phyloP scores from a whole-genome alignment of 2,797 vertebrate genomes.

The Paratrypauchen microcephalus region DNA sequence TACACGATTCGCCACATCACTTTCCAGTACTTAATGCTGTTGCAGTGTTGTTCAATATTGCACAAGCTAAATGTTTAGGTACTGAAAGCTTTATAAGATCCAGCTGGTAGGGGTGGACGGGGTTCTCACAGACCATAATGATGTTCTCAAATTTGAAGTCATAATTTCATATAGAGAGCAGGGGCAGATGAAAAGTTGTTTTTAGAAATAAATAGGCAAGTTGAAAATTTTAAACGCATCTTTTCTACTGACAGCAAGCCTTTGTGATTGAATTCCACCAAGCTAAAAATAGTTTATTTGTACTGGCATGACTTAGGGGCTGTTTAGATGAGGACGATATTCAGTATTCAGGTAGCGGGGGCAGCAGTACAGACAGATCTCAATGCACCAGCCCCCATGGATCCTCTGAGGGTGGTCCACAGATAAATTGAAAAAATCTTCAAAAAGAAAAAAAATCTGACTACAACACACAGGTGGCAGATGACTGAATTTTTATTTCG shows the following conservation, averaged over 20 bases:
- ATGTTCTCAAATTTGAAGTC: neutral
- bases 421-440: too few species aligned
- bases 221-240: neutral
- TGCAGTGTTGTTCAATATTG: neutral
- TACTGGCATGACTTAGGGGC: neutral
- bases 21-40: neutral
- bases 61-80: neutral
- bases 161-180: neutral
- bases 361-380: too few species aligned
- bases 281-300: neutral
- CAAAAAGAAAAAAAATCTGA: too few species aligned
- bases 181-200: neutral
- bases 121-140: conserved; percentile 36
- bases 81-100: conserved; percentile 1
- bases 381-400: too few species aligned
- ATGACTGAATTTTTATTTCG: too few species aligned
- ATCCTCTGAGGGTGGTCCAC: too few species aligned
- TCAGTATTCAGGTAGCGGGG: too few species aligned
- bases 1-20: neutral
- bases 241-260: neutral
- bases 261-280: neutral
- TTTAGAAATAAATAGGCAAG: neutral
- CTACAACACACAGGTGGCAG: too few species aligned
- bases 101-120: neutral
- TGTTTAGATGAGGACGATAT: too few species aligned